Evolutionary conservation across 2,888 invertebrate genomes (phyloP).

Genomic region (Trissoscelio sp.): DNA sequence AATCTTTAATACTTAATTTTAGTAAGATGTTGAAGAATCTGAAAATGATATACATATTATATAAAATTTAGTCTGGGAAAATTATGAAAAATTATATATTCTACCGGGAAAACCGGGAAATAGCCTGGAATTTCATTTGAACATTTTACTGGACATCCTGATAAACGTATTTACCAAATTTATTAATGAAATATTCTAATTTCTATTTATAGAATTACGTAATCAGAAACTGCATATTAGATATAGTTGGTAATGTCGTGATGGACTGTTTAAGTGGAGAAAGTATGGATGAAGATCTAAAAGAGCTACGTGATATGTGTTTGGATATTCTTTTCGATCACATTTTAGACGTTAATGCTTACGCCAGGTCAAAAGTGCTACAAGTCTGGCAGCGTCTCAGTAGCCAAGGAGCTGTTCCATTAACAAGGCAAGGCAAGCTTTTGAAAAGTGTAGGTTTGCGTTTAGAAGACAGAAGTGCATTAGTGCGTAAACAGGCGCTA

Average conservation of each 20-base stretch:
- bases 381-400: constrained; percentile 93
- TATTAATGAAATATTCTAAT: background rate
- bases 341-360: constrained; percentile 92
- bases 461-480: constrained; percentile 92
- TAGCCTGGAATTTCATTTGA: too few relatives aligned
- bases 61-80: too few relatives aligned
- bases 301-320: constrained; percentile 90
- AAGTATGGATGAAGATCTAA: constrained; percentile 87
- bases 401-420: constrained; percentile 91
- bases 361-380: constrained; percentile 93
- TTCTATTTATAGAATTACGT: constrained; percentile 84
- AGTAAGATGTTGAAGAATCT: too few relatives aligned
- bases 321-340: constrained; percentile 92
- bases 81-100: background rate
- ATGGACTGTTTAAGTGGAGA: constrained; percentile 89
- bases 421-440: constrained; percentile 88
- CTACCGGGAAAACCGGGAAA: too few relatives aligned
- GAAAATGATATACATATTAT: too few relatives aligned
- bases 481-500: constrained; percentile 93
- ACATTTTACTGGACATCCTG: too few relatives aligned
- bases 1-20: too few relatives aligned
- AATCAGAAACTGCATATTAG: constrained; percentile 91
- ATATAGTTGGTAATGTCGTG: constrained; percentile 92
- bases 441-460: constrained; percentile 88
- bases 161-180: background rate